A percentile compares a stretch with the other conserved stretches of the same genome.
Conservation (phyloP, 2,888 invertebrate genomes). For the Argyresthia albistria region DNA sequence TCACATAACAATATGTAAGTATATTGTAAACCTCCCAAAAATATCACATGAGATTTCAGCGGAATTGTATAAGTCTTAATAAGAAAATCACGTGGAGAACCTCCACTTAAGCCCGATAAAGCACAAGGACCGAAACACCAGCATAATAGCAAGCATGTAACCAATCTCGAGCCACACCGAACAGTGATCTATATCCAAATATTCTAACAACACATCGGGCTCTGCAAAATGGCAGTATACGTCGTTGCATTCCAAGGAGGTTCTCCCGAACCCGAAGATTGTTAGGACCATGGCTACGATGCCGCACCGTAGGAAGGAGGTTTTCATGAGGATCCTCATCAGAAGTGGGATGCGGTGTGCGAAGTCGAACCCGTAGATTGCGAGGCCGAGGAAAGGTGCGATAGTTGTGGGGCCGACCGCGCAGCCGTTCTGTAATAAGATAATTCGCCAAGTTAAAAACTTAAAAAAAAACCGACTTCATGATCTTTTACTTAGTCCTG, state of each 20-base stretch:
- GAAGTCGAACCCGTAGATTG: constrained; percentile 80
- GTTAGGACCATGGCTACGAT: constrained; percentile 75
- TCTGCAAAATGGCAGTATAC: constrained; percentile 78
- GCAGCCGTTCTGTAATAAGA: constrained; percentile 72
- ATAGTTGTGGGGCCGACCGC: constrained; percentile 77
- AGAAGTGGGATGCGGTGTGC: constrained; percentile 73
- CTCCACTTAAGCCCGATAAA: constrained; percentile 72
- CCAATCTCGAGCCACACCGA: constrained; percentile 73
- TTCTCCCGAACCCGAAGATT: constrained; percentile 75
- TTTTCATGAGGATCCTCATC: constrained; percentile 76
- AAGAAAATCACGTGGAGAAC: constrained; percentile 53
- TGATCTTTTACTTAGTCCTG: too few relatives aligned
- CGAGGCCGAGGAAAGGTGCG: constrained; percentile 77
- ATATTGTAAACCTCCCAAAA: too few relatives aligned
- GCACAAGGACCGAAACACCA: constrained; percentile 70
- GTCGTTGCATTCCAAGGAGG: constrained; percentile 69
- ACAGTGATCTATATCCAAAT: constrained; percentile 69
- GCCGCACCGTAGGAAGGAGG: constrained; percentile 77
- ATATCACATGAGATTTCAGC: too few relatives aligned
- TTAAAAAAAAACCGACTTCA: too few relatives aligned
- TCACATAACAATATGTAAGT: too few relatives aligned
- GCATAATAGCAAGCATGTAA: constrained; percentile 61
- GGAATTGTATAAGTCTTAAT: not conserved
- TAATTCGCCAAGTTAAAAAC: too few relatives aligned
- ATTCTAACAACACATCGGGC: constrained; percentile 74